Evolutionary conservation across 2,888 invertebrate genomes (phyloP), one percentile per base, ranked within the genome.

Genomic region (Altica lythri): DNA sequence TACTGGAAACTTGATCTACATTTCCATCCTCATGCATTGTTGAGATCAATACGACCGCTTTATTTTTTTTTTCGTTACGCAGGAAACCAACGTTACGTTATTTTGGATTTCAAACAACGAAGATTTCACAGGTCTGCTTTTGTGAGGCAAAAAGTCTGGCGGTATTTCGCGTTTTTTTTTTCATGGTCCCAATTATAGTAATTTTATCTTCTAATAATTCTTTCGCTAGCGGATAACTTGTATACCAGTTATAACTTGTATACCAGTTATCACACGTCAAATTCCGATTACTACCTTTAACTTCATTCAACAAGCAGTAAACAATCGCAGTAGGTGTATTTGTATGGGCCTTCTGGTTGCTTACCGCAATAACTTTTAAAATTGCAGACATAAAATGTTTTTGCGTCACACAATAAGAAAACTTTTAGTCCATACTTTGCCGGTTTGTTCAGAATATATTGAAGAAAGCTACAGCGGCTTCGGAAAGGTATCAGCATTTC

Each of bases 201-300:
- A 45, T 51, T 44, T 48, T 49, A 19, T 61, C 40, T 17, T 54
- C 19, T 13, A 61, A 53, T 10, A 61, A 40, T 14, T 52, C 27
- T 32, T 51, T 48, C 2, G 51, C 59, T n/a, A 59, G 44, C 18
- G 50, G 51, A 45, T 49, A 52, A 43, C 46, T 60, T 4, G 55
- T 30, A 29, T 58, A 59, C 59, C 68, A 67, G 53, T 70, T 70
- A 53, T 69, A 67, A 55, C 57, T 57, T 1, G 65, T 70, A n/a
- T 58, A 59, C 59, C 68, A 67, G 53, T 70, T 70, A 53, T 69
- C 67, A 55, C 57, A 58, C 1, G 65, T 70, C 22, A 65, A 32
- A 54, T 67, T 66, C 38, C 55, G 18, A 30, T 59, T 55, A 27
- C 42, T 40, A 40, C 51, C 51, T 55, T 59, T 53, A 16, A 13